Percentiles rank a stretch among this genome's conserved stretches.
Conservation (phyloP, 2,888 invertebrate species). For the Ceratothoa steindachneri region DNA sequence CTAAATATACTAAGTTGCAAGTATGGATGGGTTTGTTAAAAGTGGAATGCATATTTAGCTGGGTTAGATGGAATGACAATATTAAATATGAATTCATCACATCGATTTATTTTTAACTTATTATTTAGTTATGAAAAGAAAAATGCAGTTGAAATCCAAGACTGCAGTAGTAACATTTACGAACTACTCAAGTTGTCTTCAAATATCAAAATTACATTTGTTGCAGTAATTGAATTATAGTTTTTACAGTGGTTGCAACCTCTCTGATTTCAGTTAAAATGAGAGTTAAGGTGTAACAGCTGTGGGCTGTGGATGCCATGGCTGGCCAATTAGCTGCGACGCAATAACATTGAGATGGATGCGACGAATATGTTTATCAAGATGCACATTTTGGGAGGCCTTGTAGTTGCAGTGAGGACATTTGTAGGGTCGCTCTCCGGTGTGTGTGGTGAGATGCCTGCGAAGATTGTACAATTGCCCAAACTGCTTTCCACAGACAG, state of each 20-base stretch:
- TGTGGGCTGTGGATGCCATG: slow-evolving; percentile 22
- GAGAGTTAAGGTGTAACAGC: slow-evolving; percentile 25
- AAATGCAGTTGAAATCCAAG: no score
- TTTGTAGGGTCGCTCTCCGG: slow-evolving; percentile 44
- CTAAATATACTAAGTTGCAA: no score
- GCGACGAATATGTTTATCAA: slow-evolving; percentile 44
- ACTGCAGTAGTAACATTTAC: no score
- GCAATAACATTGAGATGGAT: slow-evolving; percentile 36
- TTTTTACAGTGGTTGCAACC: no score
- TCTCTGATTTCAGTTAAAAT: no score
- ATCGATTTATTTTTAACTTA: not conserved
- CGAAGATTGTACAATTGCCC: slow-evolving; percentile 44
- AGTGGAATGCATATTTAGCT: no score
- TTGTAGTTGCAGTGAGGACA: slow-evolving; percentile 47
- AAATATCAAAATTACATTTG: no score
- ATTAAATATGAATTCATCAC: not conserved
- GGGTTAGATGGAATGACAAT: not conserved
- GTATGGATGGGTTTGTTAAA: no score
- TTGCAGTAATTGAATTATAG: no score
- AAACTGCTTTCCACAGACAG: slow-evolving; percentile 46
- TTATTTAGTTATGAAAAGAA: no score
- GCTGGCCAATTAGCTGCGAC: slow-evolving; percentile 19
- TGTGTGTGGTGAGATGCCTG: slow-evolving; percentile 45
- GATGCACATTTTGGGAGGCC: slow-evolving; percentile 45
- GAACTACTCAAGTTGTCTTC: no score